Percentiles rank a stretch among this genome's conserved stretches.
phyloP scores from a whole-genome alignment of 2,113 vertebrate genomes.

The Malaclemys terrapin region DNA sequence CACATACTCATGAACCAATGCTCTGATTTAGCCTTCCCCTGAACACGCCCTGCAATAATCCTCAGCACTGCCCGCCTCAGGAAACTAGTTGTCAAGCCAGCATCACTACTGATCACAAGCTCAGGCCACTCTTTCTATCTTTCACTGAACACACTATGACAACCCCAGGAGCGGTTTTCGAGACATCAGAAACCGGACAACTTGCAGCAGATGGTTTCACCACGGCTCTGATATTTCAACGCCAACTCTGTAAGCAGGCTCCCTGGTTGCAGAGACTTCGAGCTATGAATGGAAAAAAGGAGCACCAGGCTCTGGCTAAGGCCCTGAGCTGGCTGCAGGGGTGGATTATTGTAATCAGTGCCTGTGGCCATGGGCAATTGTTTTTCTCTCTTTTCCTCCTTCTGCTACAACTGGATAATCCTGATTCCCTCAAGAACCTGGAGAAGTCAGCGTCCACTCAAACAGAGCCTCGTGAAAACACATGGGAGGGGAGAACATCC shows the following conservation, averaged over 20 bases:
- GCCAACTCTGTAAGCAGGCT: neutral
- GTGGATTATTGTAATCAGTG: neutral
- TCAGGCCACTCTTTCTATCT: no score
- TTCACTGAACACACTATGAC: neutral
- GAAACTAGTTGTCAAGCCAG: neutral
- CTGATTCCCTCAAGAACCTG: neutral
- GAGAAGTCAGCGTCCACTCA: neutral
- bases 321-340: neutral
- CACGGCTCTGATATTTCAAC: neutral
- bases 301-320: neutral
- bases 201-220: neutral
- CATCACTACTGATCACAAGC: neutral
- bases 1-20: neutral
- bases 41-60: neutral
- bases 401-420: neutral
- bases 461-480: neutral
- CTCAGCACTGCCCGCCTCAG: no score
- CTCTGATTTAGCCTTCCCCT: neutral
- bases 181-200: neutral
- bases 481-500: fast-evolving
- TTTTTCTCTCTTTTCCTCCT: neutral
- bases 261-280: neutral
- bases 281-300: neutral
- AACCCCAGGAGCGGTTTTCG: neutral
- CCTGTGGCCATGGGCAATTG: neutral